These are phyloP conservation scores for Aspidoscelis tigris DNA, from an alignment of 2,113 vertebrate species.

Conservation along the genomic window DNA sequence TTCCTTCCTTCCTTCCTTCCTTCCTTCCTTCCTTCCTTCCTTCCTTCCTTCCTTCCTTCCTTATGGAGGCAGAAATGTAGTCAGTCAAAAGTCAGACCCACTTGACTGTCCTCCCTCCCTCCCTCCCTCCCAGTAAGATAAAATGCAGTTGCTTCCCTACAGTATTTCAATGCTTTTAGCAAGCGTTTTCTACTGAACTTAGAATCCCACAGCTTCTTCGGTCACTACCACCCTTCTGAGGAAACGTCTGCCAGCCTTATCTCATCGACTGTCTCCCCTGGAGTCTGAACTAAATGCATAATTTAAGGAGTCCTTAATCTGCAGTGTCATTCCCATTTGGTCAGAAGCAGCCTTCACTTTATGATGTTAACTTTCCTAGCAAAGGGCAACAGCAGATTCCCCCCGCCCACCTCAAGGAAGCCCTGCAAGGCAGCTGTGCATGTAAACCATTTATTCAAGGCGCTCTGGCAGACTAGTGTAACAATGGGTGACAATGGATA, in stretches of 20 bases:
- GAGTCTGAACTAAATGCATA: conserved; percentile 78
- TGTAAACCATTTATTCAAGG: conserved; percentile 70
- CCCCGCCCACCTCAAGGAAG: conserved; percentile 37
- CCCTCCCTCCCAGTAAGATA: too few relatives aligned
- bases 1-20: neutral
- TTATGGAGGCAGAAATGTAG: neutral
- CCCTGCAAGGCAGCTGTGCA: conserved; percentile 58
- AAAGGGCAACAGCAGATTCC: conserved; percentile 74
- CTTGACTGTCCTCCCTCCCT: neutral
- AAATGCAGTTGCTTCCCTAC: too few relatives aligned
- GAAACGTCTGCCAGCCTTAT: conserved; percentile 65
- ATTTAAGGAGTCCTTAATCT: conserved; percentile 81
- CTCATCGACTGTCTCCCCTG: conserved; percentile 66
- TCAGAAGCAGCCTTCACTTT: conserved; percentile 77
- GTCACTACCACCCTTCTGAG: conserved; percentile 29
- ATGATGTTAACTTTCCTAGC: conserved; percentile 79
- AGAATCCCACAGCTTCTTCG: conserved; percentile 41
- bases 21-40: neutral
- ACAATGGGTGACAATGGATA: conserved; percentile 60
- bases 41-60: neutral
- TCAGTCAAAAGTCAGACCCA: neutral
- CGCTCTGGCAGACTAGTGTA: conserved; percentile 62
- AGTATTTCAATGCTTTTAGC: conserved; percentile 3
- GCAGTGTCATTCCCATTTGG: conserved; percentile 78
- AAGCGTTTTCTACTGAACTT: conserved; percentile 33